These are phyloP conservation scores for Pteronotus mesoamericanus DNA, from an alignment of 2,797 vertebrate species.

Conservation along the genomic window DNA sequence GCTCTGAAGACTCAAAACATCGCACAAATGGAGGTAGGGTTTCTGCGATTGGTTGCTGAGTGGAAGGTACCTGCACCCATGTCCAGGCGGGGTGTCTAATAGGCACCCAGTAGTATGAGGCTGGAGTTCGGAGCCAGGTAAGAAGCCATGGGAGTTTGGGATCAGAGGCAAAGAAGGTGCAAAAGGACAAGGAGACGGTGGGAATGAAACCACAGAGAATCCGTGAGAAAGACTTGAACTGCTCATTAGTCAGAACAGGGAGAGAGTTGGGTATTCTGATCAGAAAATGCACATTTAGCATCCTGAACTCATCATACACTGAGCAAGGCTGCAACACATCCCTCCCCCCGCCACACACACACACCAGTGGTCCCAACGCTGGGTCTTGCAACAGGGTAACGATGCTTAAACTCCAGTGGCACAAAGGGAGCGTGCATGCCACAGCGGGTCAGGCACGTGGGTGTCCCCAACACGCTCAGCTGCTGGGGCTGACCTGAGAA, in stretches of 20 bases:
- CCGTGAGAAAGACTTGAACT: accelerated
- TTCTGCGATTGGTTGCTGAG: background rate
- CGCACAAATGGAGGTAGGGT: accelerated
- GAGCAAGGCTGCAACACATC: background rate
- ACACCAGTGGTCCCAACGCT: background rate
- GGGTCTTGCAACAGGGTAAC: background rate
- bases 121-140: background rate
- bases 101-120: background rate
- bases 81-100: background rate
- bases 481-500: background rate
- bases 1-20: background rate
- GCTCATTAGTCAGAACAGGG: background rate
- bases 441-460: background rate
- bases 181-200: background rate
- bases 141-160: background rate
- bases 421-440: background rate
- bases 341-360: too few relatives aligned
- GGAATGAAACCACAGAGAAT: background rate
- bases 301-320: background rate
- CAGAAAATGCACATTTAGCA: background rate
- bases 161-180: background rate
- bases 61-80: too few relatives aligned
- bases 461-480: background rate
- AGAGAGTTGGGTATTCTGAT: background rate
- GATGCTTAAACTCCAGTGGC: background rate